Base-by-base conservation (phyloP, 2,113 vertebrate species). In the Atractosteus spatula region DNA sequence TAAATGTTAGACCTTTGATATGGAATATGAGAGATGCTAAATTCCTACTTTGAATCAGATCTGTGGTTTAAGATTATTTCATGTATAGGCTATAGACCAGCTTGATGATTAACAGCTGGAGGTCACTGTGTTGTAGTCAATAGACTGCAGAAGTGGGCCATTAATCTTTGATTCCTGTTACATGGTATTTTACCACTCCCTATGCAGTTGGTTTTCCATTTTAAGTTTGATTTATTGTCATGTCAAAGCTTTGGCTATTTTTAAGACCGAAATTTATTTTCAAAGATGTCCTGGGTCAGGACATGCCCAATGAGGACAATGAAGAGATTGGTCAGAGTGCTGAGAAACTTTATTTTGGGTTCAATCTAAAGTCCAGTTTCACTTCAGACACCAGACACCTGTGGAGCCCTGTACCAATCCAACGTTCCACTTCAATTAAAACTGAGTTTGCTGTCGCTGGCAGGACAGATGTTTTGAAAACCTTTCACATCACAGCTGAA, bases 161-260 rank as follows among this genome's bases (percentile, higher is more conserved):
- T 83, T 75, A 79, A 80, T 79, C 77, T 82, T 74, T 68, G 41
- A 79, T 80, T 77, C 70, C 75, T 77, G 74, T 78, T 82, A 76
- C 71, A 77, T 69, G 74, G 76, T 61, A 61, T 74, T 75, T 74
- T 77, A 72, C 75, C 69, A 68, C 74, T 78, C 76, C 72, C 63
- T 64, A 29, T 74, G 63, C 80, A 80, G 72, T 76, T 80, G 74
- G 64, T 77, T 78, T 76, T 80, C 69, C 69, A 77, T 77, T 79
- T 76, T 78, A 72, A 55, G 65, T 68, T 42, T 79, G 73, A 83
- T 78, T 77, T 80, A 77, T 79, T 55, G 72, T 66, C 68, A 71
- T 42, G 69, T 74, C 71, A 77, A 68, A 64, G 45, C 45, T 43
- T 56, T 8, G 29, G 45, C 76, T 71, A 59, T 55, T 63, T 54